A percentile compares a stretch with the other conserved stretches of the same genome.
Evolutionary conservation across 2,888 invertebrate genomes (phyloP).

Genomic region (Thymelicus sylvestris): DNA sequence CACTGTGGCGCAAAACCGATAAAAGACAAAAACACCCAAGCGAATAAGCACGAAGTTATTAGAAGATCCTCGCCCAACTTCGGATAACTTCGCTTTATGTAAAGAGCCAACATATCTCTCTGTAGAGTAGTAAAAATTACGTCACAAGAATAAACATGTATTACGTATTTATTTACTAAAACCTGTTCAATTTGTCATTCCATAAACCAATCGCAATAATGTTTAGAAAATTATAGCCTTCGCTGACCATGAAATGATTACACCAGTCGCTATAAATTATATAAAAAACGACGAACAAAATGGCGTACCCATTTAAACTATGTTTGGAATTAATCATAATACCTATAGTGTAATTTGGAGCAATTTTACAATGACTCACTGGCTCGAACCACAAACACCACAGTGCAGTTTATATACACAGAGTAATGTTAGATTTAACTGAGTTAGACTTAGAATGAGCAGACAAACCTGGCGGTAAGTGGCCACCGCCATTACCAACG

Average conservation of each 20-base stretch:
- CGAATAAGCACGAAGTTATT: too few relatives aligned
- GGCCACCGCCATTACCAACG: too few relatives aligned
- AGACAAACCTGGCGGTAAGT: too few relatives aligned
- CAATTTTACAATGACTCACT: constrained; percentile 6
- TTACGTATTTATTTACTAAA: too few relatives aligned
- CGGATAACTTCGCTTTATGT: too few relatives aligned
- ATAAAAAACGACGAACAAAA: constrained; percentile 3
- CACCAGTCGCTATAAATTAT: constrained; percentile 8
- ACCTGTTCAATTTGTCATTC: neutral
- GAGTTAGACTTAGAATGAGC: too few relatives aligned
- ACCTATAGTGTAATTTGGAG: constrained; percentile 4
- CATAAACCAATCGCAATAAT: neutral
- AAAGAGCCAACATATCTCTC: too few relatives aligned
- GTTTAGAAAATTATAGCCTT: constrained; percentile 4
- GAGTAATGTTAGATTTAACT: neutral
- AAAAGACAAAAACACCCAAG: too few relatives aligned
- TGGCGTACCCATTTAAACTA: neutral
- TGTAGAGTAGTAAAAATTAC: neutral
- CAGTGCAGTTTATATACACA: neutral
- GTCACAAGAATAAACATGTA: neutral
- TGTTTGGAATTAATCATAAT: constrained; percentile 1
- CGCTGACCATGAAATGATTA: constrained; percentile 9
- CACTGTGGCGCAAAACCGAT: too few relatives aligned
- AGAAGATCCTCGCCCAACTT: too few relatives aligned
- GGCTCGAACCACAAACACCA: neutral